Percentiles rank a stretch among this genome's conserved stretches.
These are phyloP conservation scores for Atrina japonica DNA, from an alignment of 2,888 invertebrate species.

Conservation along the genomic window DNA sequence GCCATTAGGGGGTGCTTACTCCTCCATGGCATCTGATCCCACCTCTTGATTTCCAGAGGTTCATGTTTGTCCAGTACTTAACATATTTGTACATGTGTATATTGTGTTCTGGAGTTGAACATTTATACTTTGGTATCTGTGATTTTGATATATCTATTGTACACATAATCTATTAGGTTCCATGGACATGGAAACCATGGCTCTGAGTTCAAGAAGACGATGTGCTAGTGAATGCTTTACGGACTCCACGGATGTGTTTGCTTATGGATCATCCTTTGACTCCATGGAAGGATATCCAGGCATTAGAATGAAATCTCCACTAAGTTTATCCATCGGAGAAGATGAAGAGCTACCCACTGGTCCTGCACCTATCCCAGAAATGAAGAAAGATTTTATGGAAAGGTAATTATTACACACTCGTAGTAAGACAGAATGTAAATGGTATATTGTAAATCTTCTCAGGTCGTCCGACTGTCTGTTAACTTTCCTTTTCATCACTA, in stretches of 20 bases:
- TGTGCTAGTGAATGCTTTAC: constrained; percentile 74
- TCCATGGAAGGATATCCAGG: constrained; percentile 54
- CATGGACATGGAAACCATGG: constrained; percentile 51
- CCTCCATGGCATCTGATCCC: too few relatives aligned
- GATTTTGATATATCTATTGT: too few relatives aligned
- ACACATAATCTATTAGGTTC: constrained; percentile 25
- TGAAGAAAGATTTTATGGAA: constrained; percentile 62
- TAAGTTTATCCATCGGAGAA: constrained; percentile 65
- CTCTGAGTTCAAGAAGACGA: constrained; percentile 54
- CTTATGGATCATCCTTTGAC: constrained; percentile 60
- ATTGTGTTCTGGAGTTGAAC: not conserved
- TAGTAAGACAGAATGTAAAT: not conserved
- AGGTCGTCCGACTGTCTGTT: too few relatives aligned
- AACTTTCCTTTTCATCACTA: too few relatives aligned
- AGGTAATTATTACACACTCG: too few relatives aligned
- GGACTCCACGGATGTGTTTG: constrained; percentile 59
- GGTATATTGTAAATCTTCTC: not conserved
- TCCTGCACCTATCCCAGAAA: constrained; percentile 44
- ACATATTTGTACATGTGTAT: not conserved
- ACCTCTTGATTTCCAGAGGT: too few relatives aligned
- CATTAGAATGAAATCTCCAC: constrained; percentile 54
- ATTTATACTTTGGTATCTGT: too few relatives aligned
- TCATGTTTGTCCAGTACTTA: not conserved
- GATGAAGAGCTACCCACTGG: constrained; percentile 46
- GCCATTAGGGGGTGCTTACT: too few relatives aligned